These are phyloP conservation scores for Egretta garzetta DNA, from an alignment of 2,113 vertebrate species.

Conservation along the genomic window DNA sequence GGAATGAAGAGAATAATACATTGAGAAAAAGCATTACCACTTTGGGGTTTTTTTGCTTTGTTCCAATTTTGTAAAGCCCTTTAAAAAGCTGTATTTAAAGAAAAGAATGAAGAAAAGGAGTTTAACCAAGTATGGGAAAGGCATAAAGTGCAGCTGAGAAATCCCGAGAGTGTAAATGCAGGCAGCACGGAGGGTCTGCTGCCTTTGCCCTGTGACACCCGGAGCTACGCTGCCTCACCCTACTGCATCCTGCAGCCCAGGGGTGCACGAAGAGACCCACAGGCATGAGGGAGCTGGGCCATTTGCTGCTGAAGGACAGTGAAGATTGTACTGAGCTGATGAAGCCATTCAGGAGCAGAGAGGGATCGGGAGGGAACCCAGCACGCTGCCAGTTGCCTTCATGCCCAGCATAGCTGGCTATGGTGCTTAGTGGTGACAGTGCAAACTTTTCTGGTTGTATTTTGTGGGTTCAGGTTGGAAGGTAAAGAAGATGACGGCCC, in stretches of 20 bases:
- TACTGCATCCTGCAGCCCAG: not conserved
- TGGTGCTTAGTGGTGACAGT: not conserved
- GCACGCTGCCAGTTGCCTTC: fast-evolving
- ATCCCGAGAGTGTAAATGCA: not conserved
- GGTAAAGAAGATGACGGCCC: not conserved
- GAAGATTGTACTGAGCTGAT: not conserved
- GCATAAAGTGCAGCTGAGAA: not conserved
- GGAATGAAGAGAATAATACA: not conserved
- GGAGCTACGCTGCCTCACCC: fast-evolving
- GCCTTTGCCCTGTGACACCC: no score
- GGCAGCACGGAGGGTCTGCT: not conserved
- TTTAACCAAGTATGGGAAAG: not conserved
- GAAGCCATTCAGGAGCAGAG: not conserved
- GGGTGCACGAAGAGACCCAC: not conserved
- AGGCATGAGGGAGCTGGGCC: not conserved
- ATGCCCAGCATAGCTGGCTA: fast-evolving
- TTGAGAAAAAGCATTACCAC: fast-evolving
- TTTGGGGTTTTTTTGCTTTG: not conserved
- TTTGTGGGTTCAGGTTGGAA: not conserved
- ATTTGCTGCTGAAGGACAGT: not conserved
- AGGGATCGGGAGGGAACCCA: not conserved
- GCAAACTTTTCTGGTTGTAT: not conserved
- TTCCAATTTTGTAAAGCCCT: not conserved
- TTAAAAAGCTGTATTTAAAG: not conserved
- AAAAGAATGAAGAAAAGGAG: not conserved